Base-by-base conservation (phyloP, 2,113 vertebrate genomes). In the Sander lucioperca region DNA sequence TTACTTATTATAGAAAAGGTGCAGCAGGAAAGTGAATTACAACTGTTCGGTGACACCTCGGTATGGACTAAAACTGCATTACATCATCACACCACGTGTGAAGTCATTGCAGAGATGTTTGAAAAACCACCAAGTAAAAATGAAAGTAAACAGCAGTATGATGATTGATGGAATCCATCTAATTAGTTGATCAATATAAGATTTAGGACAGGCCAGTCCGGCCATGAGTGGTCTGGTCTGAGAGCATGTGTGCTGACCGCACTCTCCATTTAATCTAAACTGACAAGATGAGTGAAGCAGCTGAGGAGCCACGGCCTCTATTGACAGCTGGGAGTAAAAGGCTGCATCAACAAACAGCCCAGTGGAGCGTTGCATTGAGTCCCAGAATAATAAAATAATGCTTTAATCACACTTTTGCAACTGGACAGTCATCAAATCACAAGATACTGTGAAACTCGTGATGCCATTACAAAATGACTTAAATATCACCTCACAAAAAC, bases 1-100 rank as follows among this genome's bases (percentile, higher is more conserved):
- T 89, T 90, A 89, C 83, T 90, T 90, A 93, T 87, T 77, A 86
- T 68, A 59, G 79, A 83, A 74, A 88, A 87, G 87, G 84, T 91
- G 81, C 77, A 47, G 85, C 77, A 43, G 78, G 64, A 76, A 80
- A 86, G 84, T 91, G 89, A 91, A 89, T 90, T 92, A 91, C 86
- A 89, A 63, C 79, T 15, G 63, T 59, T 79, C 59, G 53, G 77
- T 63, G 69, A 92, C 91, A 86, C 90, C 72, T 74, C 39, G 3
- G 64, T 77, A 77, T 16, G 6, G 51, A 16, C 77, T 61, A 47
- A 67, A 83, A 69, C 84, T 25, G 58, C 73, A 84, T 89, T 87
- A 93, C 84, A 83, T 91, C 93, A 91, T 75, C 79, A 64, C 88
- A 14, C 56, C 58, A 10, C 21, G 30, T 76, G 56, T 71, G 78